Percentiles rank a stretch among this genome's conserved stretches.
Evolutionary conservation across 2,888 invertebrate species (phyloP).

Genomic region (Pediacus dermestoides): DNA sequence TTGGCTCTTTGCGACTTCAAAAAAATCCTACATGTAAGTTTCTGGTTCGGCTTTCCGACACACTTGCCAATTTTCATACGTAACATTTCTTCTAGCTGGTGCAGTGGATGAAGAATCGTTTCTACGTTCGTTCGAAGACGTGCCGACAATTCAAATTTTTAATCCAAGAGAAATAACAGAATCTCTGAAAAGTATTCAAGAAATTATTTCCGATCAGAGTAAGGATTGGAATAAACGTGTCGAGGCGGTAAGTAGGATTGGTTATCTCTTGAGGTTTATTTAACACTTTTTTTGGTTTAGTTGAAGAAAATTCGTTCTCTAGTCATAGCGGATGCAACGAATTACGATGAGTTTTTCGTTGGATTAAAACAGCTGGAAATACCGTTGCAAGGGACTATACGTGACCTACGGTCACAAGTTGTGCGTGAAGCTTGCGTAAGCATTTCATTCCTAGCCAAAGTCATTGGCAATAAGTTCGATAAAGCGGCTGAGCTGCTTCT

Average conservation of each 20-base stretch:
- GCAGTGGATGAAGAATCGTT: constrained; percentile 88
- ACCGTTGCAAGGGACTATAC: constrained; percentile 76
- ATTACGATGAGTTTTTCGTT: constrained; percentile 68
- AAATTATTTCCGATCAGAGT: constrained; percentile 72
- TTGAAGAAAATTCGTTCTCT: constrained; percentile 82
- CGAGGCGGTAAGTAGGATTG: constrained; percentile 68
- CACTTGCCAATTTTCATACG: no score
- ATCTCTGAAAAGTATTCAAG: constrained; percentile 69
- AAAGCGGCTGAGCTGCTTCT: constrained; percentile 81
- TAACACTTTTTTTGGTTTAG: constrained; percentile 51
- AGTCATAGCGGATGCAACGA: constrained; percentile 71
- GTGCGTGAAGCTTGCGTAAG: constrained; percentile 96
- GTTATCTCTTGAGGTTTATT: neutral
- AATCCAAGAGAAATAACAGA: constrained; percentile 81
- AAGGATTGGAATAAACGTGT: constrained; percentile 93
- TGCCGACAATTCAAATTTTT: constrained; percentile 78
- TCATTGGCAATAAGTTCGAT: constrained; percentile 77
- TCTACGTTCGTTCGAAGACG: constrained; percentile 78
- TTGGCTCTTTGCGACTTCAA: constrained; percentile 39
- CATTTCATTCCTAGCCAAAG: constrained; percentile 86
- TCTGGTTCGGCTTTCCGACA: no score
- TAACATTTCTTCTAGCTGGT: constrained; percentile 71
- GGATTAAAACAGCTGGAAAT: constrained; percentile 76
- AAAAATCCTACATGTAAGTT: constrained; percentile 39
- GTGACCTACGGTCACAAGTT: constrained; percentile 86